These are phyloP conservation scores for Scolopax bukidnonensis DNA, from an alignment of 2,797 vertebrate genomes.

Conservation along the genomic window DNA sequence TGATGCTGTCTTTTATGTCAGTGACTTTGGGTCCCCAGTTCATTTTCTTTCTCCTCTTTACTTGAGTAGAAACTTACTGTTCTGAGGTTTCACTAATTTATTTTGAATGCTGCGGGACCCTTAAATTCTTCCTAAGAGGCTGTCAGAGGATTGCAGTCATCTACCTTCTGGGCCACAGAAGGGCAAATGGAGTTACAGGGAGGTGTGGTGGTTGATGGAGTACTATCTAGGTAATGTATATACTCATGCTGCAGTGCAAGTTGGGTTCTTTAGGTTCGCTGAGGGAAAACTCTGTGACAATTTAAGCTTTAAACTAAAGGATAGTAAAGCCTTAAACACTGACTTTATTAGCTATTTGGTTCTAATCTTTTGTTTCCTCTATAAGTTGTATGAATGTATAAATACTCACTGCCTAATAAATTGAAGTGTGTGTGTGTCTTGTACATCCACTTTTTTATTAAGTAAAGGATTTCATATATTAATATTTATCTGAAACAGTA, in stretches of 20 bases:
- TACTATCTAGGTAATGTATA: fast-evolving
- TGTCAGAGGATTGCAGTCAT: neutral
- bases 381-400: neutral
- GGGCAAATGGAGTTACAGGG: neutral
- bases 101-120: neutral
- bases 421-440: fast-evolving
- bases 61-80: neutral
- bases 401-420: neutral
- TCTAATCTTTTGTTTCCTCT: neutral
- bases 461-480: neutral
- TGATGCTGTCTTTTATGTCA: neutral
- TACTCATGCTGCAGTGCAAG: neutral
- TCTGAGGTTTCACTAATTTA: neutral
- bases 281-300: neutral
- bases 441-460: neutral
- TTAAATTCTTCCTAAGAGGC: fast-evolving
- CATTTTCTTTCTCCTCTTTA: neutral
- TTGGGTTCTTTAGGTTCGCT: neutral
- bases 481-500: neutral
- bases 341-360: neutral
- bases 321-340: neutral
- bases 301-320: neutral
- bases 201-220: fast-evolving
- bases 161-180: neutral
- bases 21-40: neutral